Evolutionary conservation across 2,888 invertebrate species (phyloP).

Genomic region (Callosobruchus maculatus): DNA sequence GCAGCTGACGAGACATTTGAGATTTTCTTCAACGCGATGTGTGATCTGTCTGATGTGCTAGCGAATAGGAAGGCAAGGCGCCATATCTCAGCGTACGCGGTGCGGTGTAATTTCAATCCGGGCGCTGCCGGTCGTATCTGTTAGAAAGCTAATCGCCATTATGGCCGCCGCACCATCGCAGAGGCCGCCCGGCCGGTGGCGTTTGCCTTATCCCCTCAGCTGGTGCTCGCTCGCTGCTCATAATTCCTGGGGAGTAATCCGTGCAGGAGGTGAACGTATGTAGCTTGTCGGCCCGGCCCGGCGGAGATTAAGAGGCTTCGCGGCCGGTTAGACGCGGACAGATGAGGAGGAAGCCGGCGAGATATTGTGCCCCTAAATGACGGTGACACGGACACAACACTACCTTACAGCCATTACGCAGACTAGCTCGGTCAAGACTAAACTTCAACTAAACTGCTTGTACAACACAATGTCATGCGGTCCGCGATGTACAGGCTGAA

Average conservation of each 20-base stretch:
- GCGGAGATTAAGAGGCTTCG: neutral
- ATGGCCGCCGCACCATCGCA: too few species aligned
- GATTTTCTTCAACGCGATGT: too few species aligned
- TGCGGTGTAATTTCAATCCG: neutral
- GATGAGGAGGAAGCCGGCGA: neutral
- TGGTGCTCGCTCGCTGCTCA: neutral
- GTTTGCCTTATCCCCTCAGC: neutral
- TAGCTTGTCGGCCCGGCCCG: neutral
- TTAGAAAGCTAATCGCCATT: neutral
- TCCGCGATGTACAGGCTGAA: too few species aligned
- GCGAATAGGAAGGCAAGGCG: neutral
- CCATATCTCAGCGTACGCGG: neutral
- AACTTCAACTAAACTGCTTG: neutral
- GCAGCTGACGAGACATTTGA: too few species aligned
- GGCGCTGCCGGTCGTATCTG: neutral
- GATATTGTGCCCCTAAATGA: neutral
- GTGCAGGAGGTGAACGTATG: neutral
- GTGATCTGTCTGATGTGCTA: neutral
- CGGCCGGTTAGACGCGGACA: neutral
- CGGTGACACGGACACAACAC: neutral
- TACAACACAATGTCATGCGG: too few species aligned
- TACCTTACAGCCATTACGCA: neutral
- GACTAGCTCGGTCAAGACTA: neutral
- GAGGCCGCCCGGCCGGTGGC: neutral
- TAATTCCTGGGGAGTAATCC: neutral